Evolutionary conservation across 2,888 invertebrate genomes (phyloP).

Genomic region (Chymomyza caudatula): DNA sequence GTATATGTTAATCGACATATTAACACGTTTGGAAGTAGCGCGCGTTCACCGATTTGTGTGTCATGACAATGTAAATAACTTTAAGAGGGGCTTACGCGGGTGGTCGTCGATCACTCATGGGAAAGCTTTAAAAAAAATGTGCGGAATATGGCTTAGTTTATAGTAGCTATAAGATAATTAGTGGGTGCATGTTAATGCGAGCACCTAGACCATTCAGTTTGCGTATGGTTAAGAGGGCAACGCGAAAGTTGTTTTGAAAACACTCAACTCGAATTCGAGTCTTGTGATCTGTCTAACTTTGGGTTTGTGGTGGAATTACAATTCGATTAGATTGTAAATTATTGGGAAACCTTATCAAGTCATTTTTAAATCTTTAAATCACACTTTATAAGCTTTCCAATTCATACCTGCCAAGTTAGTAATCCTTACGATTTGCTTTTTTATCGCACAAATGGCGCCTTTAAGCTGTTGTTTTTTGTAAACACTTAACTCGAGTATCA

Average conservation of each 20-base stretch:
- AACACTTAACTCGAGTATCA: not conserved
- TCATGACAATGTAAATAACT: conserved; percentile 11
- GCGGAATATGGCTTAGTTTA: conserved; percentile 38
- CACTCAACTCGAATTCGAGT: conserved; percentile 25
- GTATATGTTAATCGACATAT: conserved; percentile 50
- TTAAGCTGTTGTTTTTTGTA: not conserved
- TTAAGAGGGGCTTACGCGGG: conserved; percentile 8
- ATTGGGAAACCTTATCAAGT: not conserved
- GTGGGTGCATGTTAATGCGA: conserved; percentile 50
- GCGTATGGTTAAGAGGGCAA: not conserved
- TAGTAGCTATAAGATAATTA: conserved; percentile 45
- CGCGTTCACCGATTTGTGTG: conserved; percentile 9
- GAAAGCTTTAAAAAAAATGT: conserved; percentile 23
- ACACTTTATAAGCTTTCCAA: not conserved
- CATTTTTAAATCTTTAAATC: not conserved
- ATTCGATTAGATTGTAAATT: not conserved
- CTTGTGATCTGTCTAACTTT: conserved; percentile 49
- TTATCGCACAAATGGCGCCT: not conserved
- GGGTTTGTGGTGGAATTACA: conserved; percentile 12
- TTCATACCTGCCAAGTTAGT: not conserved
- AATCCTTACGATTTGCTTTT: not conserved
- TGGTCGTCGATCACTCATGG: conserved; percentile 15
- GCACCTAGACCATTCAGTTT: conserved; percentile 29
- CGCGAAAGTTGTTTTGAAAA: conserved; percentile 17
- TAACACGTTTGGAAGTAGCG: conserved; percentile 47